Evolutionary conservation across 2,797 vertebrate genomes (phyloP), one percentile per base, ranked within the genome.

Genomic region (Tadarida brasiliensis): DNA sequence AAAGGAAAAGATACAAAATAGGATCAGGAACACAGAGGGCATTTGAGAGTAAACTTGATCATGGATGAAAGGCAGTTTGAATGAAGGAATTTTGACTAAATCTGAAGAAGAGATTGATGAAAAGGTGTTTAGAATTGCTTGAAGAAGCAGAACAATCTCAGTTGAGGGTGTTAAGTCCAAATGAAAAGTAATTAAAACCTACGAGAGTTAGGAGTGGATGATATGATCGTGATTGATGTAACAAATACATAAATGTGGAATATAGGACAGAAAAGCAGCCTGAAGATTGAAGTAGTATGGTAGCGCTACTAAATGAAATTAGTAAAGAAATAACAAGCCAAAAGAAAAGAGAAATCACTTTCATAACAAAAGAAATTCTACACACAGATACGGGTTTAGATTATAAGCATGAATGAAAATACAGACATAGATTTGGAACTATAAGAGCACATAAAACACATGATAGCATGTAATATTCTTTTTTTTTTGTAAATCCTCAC

Each of bases 361-460:
- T 87, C 24, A 65, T 81, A 87, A 73, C 8, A 90, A 68, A 96
- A 77, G 94, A 91, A 82, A 54, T 88, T 76, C 65, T 91, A 15
- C 9, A 91, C 47, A 51, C 28, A 68, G n/a, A 67, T 74, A 54
- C 5, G 20, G 90, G 70, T 87, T 91, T 93, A 97, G 56, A 76
- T 67, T 56, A 83, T 89, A 94, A 92, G 51, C 7, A 81, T 87
- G 86, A 87, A 49, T 94, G 70, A 95, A 95, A 90, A 94, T 91
- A 87, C 0, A 88, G 26, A 68, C 20, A 70, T 11, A 76, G 61
- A 90, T 78, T 80, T 94, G 84, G 65, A 82, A 91, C 94, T 93
- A 94, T 92, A 54, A 94, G 33, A 61, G 68, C 80, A 76, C 7
- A 12, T 86, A 91, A 87, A 83, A 87, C 86, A 87, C 15, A 70